Conservation (phyloP, 2,888 invertebrate genomes). For the Yponomeuta malinellus region DNA sequence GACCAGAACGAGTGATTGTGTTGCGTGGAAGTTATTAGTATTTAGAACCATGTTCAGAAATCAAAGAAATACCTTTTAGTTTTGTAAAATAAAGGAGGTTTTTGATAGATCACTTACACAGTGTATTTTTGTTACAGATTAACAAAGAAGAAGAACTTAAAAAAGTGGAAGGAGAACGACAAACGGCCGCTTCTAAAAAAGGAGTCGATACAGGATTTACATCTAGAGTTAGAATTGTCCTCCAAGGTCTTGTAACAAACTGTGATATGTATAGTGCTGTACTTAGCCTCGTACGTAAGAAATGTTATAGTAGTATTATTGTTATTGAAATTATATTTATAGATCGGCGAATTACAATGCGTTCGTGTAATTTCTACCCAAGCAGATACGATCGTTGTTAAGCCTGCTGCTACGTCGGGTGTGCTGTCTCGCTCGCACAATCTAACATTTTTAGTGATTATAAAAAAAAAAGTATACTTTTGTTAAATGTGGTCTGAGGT, state of each 20-base stretch:
- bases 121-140: conserved; percentile 42
- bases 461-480: no score
- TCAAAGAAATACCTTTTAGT: no score
- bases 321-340: conserved; percentile 59
- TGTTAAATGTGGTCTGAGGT: no score
- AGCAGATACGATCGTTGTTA: background rate
- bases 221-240: conserved; percentile 61
- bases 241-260: conserved; percentile 68
- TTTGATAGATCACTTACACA: background rate
- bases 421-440: no score
- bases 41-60: no score
- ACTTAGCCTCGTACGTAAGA: conserved; percentile 31
- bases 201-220: conserved; percentile 68
- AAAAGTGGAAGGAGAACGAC: conserved; percentile 77
- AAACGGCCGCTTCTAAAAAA: conserved; percentile 72
- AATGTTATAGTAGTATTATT: conserved; percentile 42
- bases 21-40: no score
- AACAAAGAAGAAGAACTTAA: conserved; percentile 76
- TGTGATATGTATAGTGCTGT: conserved; percentile 51
- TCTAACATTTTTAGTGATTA: no score
- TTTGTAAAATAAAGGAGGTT: background rate
- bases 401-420: no score
- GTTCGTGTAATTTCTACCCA: background rate
- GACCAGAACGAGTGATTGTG: no score
- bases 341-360: conserved; percentile 20